phyloP scores from a whole-genome alignment of 2,797 vertebrate genomes.

The Acanthornis magna region DNA sequence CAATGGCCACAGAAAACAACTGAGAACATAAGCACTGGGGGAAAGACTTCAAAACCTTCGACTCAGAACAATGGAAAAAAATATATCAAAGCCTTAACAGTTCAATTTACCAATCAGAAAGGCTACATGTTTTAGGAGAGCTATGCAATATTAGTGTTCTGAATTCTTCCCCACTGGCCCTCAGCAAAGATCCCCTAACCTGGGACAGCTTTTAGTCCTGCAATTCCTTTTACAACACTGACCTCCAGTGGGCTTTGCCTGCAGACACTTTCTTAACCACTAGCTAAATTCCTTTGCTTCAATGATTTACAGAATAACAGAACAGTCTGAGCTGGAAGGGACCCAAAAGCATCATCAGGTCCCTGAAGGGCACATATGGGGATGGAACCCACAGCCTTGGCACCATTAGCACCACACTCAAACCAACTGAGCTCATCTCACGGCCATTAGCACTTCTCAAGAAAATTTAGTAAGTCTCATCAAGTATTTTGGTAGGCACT shows the following conservation, averaged over 20 bases:
- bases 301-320: too few species aligned
- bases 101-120: background rate
- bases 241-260: conserved; percentile 56
- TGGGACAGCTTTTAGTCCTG: accelerated
- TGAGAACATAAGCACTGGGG: accelerated
- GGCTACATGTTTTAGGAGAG: background rate
- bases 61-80: accelerated
- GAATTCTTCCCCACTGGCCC: accelerated
- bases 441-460: background rate
- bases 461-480: background rate
- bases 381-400: background rate
- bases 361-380: background rate
- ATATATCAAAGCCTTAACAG: background rate
- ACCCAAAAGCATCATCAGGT: background rate
- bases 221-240: conserved; percentile 65
- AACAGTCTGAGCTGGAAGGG: background rate
- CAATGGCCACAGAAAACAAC: accelerated
- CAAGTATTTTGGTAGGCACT: background rate
- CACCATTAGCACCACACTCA: background rate
- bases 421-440: background rate
- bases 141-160: accelerated
- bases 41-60: background rate
- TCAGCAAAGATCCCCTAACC: accelerated
- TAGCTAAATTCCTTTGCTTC: accelerated
- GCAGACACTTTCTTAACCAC: too few species aligned